Base-by-base conservation (phyloP, 64 coral and sea anemone genomes). In the Montipora foliosa region DNA sequence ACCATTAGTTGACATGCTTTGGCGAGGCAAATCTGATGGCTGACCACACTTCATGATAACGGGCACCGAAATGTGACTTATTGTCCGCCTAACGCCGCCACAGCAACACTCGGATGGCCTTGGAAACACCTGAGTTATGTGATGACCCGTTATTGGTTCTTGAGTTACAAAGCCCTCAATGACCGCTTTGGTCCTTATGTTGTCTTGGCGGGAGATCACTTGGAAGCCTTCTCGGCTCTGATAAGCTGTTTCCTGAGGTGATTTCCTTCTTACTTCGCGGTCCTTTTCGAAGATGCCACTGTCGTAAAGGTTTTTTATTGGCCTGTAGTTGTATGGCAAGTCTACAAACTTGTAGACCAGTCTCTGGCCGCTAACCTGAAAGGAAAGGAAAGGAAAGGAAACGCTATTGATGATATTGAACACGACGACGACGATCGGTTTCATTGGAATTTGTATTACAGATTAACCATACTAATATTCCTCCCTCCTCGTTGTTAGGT, bases 291-390 rank as follows among this genome's bases (percentile, higher is more conserved):
- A 15, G 44, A 75, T 86, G 45, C 49, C 49, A 49, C 85, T 57
- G 51, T 71, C 44, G 19, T 45, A 71, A 55, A 90, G 69, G 10
- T 92, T 95, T 76, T 76, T 95, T 57, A 89, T 80, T 19, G 94
- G 94, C 45, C 75, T 92, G 70, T 99, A 99, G 37, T 94, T 94
- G 44, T 99, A 96, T 7, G 98, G 95, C 16, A 99, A 86, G 14
- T 99, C 95, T n/a, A 99, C 98, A 57, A 99, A 99, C 68, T 99
- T 99, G 95, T 99, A 99, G 0, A 99, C 98, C 53, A 99, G 79
- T 8, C 98, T 73, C 21, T 99, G 98, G 17, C 98, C 98, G 51
- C 88, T 99, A 14, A 99, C 98, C 98, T 99, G 44, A 29, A 4
- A 74, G 19, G 17, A 37, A 52, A 37, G n/a, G 12, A 51, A 87